These are phyloP conservation scores for Caenorhabditis sp. DNA, from an alignment of 2,888 invertebrate genomes.

Conservation along the genomic window DNA sequence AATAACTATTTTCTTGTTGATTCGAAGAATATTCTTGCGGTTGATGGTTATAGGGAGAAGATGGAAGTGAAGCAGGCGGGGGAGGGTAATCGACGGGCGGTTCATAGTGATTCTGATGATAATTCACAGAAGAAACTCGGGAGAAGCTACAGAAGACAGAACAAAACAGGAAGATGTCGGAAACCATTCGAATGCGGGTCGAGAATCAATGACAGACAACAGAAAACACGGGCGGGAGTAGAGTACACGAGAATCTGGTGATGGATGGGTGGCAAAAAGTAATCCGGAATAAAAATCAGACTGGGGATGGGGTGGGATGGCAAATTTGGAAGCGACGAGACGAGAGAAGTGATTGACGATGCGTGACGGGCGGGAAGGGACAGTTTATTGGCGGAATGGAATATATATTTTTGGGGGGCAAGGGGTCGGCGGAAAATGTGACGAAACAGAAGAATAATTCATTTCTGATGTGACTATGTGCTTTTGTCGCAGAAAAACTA, in stretches of 20 bases:
- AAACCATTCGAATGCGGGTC: neutral
- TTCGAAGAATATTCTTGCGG: conserved; percentile 31
- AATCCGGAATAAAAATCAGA: conserved; percentile 20
- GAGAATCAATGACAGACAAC: neutral
- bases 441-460: too few relatives aligned
- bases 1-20: conserved; percentile 10
- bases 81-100: neutral
- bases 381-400: neutral
- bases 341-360: conserved; percentile 55
- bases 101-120: conserved; percentile 5
- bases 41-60: too few relatives aligned
- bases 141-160: neutral
- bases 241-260: neutral
- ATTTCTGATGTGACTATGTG: conserved; percentile 25
- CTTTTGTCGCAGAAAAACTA: conserved; percentile 31
- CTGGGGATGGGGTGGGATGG: neutral
- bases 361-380: conserved; percentile 35
- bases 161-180: neutral
- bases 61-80: neutral
- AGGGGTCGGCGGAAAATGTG: too few relatives aligned
- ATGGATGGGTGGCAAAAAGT: neutral
- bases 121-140: neutral
- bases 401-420: neutral
- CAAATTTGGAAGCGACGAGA: neutral
- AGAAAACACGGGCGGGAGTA: too few relatives aligned